phyloP scores from a whole-genome alignment of 2,888 invertebrate species.

The Dasypolia templi region DNA sequence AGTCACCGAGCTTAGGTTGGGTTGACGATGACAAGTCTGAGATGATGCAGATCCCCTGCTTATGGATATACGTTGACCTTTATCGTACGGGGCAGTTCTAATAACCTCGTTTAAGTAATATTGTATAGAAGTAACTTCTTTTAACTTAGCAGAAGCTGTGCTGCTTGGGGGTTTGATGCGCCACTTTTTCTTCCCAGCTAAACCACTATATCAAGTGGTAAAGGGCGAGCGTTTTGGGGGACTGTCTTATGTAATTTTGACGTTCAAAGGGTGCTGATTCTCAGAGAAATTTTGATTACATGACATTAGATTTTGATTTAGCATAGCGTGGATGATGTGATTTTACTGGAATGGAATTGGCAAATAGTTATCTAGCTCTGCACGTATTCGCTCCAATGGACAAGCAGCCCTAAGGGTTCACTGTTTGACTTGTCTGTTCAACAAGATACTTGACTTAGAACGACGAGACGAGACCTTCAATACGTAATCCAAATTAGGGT shows the following conservation, averaged over 20 bases:
- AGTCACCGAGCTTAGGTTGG: not conserved
- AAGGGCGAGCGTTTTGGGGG: not conserved
- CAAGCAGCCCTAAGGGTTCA: not conserved
- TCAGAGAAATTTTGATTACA: not conserved
- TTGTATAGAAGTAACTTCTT: not conserved
- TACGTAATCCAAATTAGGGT: conserved; percentile 18
- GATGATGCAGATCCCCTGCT: not conserved
- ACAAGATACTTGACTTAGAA: conserved; percentile 37
- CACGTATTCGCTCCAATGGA: not conserved
- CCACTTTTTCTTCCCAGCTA: too few species aligned
- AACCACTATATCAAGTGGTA: not conserved
- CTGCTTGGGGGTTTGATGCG: too few species aligned
- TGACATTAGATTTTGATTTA: not conserved
- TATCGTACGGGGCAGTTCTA: not conserved
- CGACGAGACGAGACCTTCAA: conserved; percentile 1
- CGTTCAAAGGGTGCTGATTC: not conserved
- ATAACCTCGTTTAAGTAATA: too few species aligned
- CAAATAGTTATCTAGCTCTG: not conserved
- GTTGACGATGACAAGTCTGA: not conserved
- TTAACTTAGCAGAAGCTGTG: not conserved
- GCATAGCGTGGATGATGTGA: too few species aligned
- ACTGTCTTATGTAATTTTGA: not conserved
- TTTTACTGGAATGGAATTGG: not conserved
- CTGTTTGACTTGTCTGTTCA: conserved; percentile 36
- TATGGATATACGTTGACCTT: not conserved